Conservation (phyloP, 2,888 invertebrate genomes). For the Pseudanteris insignis region DNA sequence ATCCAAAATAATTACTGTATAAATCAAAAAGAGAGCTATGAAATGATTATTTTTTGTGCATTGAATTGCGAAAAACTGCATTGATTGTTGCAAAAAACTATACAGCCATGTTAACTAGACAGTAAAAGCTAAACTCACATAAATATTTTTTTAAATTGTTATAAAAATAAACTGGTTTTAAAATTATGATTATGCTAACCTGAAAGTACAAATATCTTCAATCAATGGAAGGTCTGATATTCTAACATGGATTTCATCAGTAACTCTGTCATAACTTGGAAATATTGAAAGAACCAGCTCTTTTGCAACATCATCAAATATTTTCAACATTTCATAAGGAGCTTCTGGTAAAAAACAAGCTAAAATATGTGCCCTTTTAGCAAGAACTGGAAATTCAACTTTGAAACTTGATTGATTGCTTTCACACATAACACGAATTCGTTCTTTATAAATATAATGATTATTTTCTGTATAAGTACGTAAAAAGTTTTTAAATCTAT, state of each 20-base stretch:
- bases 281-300: slow-evolving; percentile 92
- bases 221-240: slow-evolving; percentile 95
- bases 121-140: no score
- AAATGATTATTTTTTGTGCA: not conserved
- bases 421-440: slow-evolving; percentile 94
- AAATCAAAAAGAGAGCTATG: no score
- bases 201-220: slow-evolving; percentile 93
- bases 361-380: slow-evolving; percentile 88
- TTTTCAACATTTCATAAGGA: slow-evolving; percentile 94
- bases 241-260: slow-evolving; percentile 92
- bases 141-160: not conserved
- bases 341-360: slow-evolving; percentile 98
- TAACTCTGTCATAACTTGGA: slow-evolving; percentile 95
- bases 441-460: slow-evolving; percentile 89
- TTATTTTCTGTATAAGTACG: slow-evolving; percentile 87
- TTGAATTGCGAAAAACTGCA: not conserved
- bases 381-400: slow-evolving; percentile 92
- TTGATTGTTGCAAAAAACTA: not conserved
- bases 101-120: no score
- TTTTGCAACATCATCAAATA: slow-evolving; percentile 94
- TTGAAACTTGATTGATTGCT: slow-evolving; percentile 87
- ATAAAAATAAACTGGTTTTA: not conserved
- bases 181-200: no score
- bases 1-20: no score
- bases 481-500: slow-evolving; percentile 91